These are phyloP conservation scores for Distichodus sexfasciatus DNA, from an alignment of 2,797 vertebrate genomes.

Conservation along the genomic window DNA sequence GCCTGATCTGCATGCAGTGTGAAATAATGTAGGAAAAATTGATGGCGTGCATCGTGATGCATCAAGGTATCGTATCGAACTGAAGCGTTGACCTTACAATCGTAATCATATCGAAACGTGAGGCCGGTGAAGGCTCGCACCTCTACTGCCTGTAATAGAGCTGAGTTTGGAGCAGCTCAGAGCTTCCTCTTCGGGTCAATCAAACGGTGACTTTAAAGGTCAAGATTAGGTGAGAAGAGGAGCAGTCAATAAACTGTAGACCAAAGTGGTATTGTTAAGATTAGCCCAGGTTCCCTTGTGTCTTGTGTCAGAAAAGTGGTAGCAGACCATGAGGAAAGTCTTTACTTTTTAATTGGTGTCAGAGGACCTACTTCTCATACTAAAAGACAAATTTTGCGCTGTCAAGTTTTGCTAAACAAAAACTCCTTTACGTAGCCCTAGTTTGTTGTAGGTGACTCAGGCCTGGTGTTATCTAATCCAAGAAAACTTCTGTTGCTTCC, in stretches of 20 bases:
- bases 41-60: too few relatives aligned
- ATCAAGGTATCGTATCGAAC: too few relatives aligned
- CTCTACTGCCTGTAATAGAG: too few relatives aligned
- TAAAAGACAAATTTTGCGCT: neutral
- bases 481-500: conserved; percentile 15
- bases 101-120: too few relatives aligned
- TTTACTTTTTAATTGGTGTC: neutral
- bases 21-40: too few relatives aligned
- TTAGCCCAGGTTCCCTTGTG: neutral
- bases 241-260: conserved; percentile 11
- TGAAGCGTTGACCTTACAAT: too few relatives aligned
- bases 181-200: neutral
- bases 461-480: conserved; percentile 17
- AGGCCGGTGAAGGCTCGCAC: too few relatives aligned
- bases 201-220: conserved; percentile 9
- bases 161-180: neutral
- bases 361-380: neutral
- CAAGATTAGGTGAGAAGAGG: conserved; percentile 20
- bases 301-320: neutral
- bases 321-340: neutral
- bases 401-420: neutral
- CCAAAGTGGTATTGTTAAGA: neutral
- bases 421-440: conserved; percentile 17
- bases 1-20: too few relatives aligned
- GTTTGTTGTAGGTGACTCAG: conserved; percentile 24